Base-by-base conservation (phyloP, 1,140 invertebrate genomes). In the Tetraneura akinire region DNA sequence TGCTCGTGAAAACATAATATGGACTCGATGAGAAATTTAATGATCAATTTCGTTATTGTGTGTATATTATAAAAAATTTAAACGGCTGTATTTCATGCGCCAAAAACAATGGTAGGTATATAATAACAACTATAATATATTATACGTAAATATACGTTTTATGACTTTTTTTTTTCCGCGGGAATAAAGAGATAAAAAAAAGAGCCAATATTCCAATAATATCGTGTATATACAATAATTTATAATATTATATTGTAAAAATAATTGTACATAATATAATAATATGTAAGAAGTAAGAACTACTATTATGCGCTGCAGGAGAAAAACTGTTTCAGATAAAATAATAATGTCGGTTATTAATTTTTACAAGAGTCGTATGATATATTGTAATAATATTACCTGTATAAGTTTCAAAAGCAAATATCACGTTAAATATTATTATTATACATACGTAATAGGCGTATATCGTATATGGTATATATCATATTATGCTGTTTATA, bases 1-100 rank as follows among this genome's bases (percentile, higher is more conserved):
- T 21, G 18, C 32, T 21, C 62, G 62, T 64, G 62, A 64, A 64
- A 64, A 37, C 8, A 37, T 37, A 37, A 37, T 37, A 37, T 29
- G 62, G 29, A 37, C 37, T 32, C 62, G 62, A 64, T 64, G 62
- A 64, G 62, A 64, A 64, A 64, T 64, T 64, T 64, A 64, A 64
- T 64, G 62, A 64, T 64, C 62, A 64, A 29, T 64, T 37, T 29
- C 62, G 62, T 42, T n/a, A n/a, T 21, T 18, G 18, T n/a, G 29
- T 64, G 37, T n/a, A 29, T 37, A 37, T 64, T 64, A 64, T 64
- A 64, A 37, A 64, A 64, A 64, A n/a, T n/a, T 64, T 64, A 64
- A 37, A 64, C 62, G 62, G 62, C 62, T 37, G 62, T 32, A 64
- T 37, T 62, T 37, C 60, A 37, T 64, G 29, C 62, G 62, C 62